Base-by-base conservation (phyloP, 2,888 invertebrate species). In the Colletes collaris region DNA sequence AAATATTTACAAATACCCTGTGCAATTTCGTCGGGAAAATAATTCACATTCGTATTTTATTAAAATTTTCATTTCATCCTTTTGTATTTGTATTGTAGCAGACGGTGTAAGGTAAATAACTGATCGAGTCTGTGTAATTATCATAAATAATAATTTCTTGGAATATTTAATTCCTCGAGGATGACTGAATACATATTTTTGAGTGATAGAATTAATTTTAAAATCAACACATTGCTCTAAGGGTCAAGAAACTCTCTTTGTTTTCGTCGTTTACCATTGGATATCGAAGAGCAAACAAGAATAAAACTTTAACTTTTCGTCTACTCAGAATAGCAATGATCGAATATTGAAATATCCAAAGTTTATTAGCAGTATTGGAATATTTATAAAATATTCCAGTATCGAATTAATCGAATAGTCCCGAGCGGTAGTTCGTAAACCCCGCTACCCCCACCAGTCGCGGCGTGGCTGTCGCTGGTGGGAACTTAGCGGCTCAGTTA, bases 401-500 rank as follows among this genome's bases (percentile, higher is more conserved):
- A 27, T 27, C 0, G 27, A 27, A 0, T 27, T 27, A 27, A 27
- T 27, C 27, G 27, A 27, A 27, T 27, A 27, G 27, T 0, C 27
- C 27, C 27, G 27, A 27, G 27, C 27, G 27, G 27, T 40, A 37
- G 16, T 83, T 75, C 52, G 16, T 70, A 81, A 68, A 52, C 49
- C 72, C 50, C 84, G 84, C 84, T 6, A 1, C 8, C 58, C 52
- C 62, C 66, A n/a, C 49, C 16, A n/a, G 0, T 4, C 1, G 7
- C 0, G 8, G 49, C 76, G 56, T 27, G 37, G 40, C 53, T 10
- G 63, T 40, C 63, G 11, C 52, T 1, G 62, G 59, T 56, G 58
- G 75, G 70, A 68, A 76, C 46, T 81, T 80, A 68, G 16, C 3
- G 16, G 58, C 8, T 60, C 63, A 60, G 76, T 71, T 62, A 16